These are phyloP conservation scores for Diaperis boleti DNA, from an alignment of 2,888 invertebrate genomes.

Conservation along the genomic window DNA sequence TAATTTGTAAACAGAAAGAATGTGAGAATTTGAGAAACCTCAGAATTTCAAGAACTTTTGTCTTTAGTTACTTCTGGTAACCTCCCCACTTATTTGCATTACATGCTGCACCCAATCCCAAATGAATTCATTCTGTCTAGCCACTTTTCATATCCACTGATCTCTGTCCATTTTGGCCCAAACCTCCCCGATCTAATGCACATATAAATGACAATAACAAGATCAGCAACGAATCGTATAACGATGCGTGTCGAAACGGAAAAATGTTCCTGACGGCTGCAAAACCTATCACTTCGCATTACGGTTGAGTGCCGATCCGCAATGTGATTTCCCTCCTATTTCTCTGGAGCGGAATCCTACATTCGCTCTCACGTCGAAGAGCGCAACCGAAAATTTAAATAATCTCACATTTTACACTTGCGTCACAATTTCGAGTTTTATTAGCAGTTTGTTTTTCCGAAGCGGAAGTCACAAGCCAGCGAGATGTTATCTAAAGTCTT, in stretches of 20 bases:
- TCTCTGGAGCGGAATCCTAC: slow-evolving; percentile 34
- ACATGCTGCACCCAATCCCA: no score
- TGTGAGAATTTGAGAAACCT: no score
- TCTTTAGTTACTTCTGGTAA: no score
- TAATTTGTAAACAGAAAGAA: no score
- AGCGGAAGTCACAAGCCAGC: slow-evolving; percentile 6
- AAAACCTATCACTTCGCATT: slow-evolving; percentile 51
- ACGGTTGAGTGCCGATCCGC: slow-evolving; percentile 51
- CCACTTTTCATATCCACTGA: no score
- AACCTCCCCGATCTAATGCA: slow-evolving; percentile 25
- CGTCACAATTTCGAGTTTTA: slow-evolving; percentile 24
- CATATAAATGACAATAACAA: slow-evolving; percentile 47
- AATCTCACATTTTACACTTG: slow-evolving; percentile 14
- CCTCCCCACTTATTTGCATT: no score
- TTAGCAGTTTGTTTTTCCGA: slow-evolving; percentile 28
- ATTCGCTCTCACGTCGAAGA: slow-evolving; percentile 18
- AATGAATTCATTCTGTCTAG: no score
- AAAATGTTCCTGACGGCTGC: slow-evolving; percentile 51
- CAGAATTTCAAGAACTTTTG: no score
- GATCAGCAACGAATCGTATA: slow-evolving; percentile 48
- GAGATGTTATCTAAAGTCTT: slow-evolving; percentile 27
- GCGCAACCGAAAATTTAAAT: slow-evolving; percentile 29
- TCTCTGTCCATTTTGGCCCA: background rate
- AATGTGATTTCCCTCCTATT: slow-evolving; percentile 52
- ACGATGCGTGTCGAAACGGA: slow-evolving; percentile 54